Evolutionary conservation across 2,113 vertebrate species (phyloP).

Genomic region (Heterotilapia buettikoferi): DNA sequence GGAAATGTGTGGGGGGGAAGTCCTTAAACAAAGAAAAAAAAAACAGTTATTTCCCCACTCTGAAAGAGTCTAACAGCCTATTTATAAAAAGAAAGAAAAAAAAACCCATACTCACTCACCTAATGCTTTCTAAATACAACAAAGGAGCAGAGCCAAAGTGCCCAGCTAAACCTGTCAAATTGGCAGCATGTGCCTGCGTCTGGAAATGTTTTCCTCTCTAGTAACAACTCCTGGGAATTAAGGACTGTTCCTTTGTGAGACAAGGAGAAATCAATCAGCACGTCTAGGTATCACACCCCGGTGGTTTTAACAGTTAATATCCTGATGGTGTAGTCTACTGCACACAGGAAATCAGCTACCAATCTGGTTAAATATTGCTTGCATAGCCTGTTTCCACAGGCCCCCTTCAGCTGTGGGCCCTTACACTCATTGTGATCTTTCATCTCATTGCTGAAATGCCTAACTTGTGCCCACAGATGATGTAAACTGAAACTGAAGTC

Average conservation of each 20-base stretch:
- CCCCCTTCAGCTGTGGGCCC: not conserved
- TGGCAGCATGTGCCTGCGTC: constrained; percentile 47
- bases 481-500: not conserved
- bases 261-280: constrained; percentile 55
- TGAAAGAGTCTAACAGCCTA: constrained; percentile 8
- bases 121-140: constrained; percentile 58
- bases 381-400: not conserved
- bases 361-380: constrained; percentile 29
- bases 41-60: constrained; percentile 21
- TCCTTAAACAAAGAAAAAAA: constrained; percentile 31
- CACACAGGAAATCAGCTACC: constrained; percentile 30
- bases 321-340: constrained; percentile 15
- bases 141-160: constrained; percentile 48
- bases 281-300: constrained; percentile 56
- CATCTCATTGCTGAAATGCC: not conserved
- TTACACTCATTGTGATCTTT: not conserved
- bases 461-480: not conserved
- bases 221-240: constrained; percentile 62
- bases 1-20: constrained; percentile 3
- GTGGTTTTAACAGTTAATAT: constrained; percentile 60
- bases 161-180: constrained; percentile 65
- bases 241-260: constrained; percentile 36
- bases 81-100: not conserved
- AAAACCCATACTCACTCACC: not conserved
- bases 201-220: constrained; percentile 52